Conservation (phyloP, 2,113 vertebrate genomes). For the Hippocampus abdominalis region DNA sequence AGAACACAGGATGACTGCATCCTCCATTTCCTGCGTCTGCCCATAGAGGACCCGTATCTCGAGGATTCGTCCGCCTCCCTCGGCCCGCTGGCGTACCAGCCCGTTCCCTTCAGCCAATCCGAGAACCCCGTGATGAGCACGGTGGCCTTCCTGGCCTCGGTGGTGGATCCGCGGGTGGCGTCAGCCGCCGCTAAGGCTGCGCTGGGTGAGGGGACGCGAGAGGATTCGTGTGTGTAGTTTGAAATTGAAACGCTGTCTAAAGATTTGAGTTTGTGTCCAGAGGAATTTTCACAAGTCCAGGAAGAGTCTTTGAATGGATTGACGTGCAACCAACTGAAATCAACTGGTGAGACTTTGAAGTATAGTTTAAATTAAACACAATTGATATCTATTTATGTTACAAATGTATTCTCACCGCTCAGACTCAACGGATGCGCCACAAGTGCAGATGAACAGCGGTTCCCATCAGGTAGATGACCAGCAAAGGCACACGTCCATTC, state of each 20-base stretch:
- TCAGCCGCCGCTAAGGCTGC: conserved; percentile 91
- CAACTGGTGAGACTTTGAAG: conserved; percentile 66
- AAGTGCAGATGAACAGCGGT: conserved; percentile 77
- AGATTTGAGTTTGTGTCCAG: conserved; percentile 57
- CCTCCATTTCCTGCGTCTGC: conserved; percentile 90
- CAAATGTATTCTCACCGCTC: conserved; percentile 21
- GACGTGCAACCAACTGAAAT: conserved; percentile 79
- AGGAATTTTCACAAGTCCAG: conserved; percentile 90
- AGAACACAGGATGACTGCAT: conserved; percentile 97
- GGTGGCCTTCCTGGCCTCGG: conserved; percentile 92
- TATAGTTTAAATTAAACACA: neutral
- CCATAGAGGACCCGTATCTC: conserved; percentile 94
- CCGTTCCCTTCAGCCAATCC: conserved; percentile 94
- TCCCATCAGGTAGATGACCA: conserved; percentile 75
- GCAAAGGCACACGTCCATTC: neutral
- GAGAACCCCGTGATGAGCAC: conserved; percentile 99
- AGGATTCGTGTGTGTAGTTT: neutral
- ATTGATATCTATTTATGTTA: neutral
- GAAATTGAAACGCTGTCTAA: neutral
- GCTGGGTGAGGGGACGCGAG: conserved; percentile 72
- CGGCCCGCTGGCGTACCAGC: conserved; percentile 90
- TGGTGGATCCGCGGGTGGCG: conserved; percentile 92
- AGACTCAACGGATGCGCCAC: conserved; percentile 79
- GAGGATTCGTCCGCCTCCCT: conserved; percentile 91
- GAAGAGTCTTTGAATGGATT: conserved; percentile 79